phyloP scores from a whole-genome alignment of 92 coral and sea anemone genomes.

The Zoanthus sociatus region DNA sequence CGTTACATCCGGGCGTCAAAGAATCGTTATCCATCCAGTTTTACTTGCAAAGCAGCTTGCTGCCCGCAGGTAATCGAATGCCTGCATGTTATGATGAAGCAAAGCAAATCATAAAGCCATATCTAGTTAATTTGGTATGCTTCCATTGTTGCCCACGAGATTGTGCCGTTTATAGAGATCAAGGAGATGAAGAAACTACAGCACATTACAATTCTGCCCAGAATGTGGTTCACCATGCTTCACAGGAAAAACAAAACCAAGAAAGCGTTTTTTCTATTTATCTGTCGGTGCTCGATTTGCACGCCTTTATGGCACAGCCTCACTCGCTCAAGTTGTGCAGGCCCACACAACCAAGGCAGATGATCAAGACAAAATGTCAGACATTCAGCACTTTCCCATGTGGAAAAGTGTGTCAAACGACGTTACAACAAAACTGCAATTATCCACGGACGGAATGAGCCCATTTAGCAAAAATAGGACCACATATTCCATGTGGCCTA shows the following conservation, averaged over 20 bases:
- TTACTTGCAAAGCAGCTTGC: neutral
- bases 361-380: neutral
- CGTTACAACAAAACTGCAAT: neutral
- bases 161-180: conserved; percentile 31
- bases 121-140: conserved; percentile 13
- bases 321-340: conserved; percentile 58
- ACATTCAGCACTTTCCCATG: conserved; percentile 43
- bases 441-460: conserved; percentile 43
- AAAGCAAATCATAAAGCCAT: conserved; percentile 28
- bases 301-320: conserved; percentile 42
- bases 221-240: conserved; percentile 21
- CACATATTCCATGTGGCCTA: conserved; percentile 57
- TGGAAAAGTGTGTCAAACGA: conserved; percentile 7
- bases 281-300: conserved; percentile 41
- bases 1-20: conserved; percentile 45
- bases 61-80: conserved; percentile 1
- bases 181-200: conserved; percentile 16
- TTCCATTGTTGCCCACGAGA: conserved; percentile 53
- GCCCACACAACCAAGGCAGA: neutral
- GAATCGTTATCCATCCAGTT: conserved; percentile 47
- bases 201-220: conserved; percentile 21
- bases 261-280: conserved; percentile 42
- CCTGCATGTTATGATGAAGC: conserved; percentile 31
- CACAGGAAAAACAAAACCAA: neutral
- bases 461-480: conserved; percentile 50